Evolutionary conservation across 1,140 invertebrate species (phyloP).

Genomic region (Rhopalosiphum maidis): DNA sequence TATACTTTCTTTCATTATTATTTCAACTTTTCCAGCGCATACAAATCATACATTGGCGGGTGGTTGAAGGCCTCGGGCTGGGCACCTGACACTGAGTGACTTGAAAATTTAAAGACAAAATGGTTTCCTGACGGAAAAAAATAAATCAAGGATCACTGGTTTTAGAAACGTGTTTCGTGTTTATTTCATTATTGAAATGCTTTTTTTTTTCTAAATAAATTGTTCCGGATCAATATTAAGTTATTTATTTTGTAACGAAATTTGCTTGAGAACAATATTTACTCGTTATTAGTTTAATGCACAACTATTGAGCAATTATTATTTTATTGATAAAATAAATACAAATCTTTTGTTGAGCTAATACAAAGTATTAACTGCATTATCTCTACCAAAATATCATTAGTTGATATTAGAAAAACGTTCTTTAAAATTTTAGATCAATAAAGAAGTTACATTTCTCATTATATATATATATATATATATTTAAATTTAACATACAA

Average conservation of each 20-base stretch:
- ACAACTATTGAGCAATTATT: not conserved
- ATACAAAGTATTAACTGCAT: not conserved
- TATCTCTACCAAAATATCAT: not conserved
- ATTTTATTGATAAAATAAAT: constrained; percentile 5
- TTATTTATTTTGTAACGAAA: not conserved
- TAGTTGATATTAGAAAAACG: not conserved
- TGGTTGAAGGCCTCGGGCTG: not conserved
- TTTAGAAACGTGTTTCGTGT: not conserved
- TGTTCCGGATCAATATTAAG: not conserved
- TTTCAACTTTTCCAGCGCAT: not conserved
- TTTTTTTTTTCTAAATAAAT: not conserved
- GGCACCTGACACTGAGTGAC: not conserved
- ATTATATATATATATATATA: no score
- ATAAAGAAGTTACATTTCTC: not conserved
- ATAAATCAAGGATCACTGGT: not conserved
- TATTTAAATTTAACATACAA: not conserved
- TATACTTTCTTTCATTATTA: not conserved
- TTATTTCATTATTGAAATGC: not conserved
- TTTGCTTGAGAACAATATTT: not conserved
- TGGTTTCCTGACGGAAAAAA: not conserved
- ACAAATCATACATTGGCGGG: not conserved
- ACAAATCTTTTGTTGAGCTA: not conserved
- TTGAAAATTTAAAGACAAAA: constrained; percentile 17
- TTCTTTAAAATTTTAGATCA: not conserved
- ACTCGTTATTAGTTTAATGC: not conserved